Evolutionary conservation across 2,888 invertebrate species (phyloP).

Genomic region (Tipula confusa): DNA sequence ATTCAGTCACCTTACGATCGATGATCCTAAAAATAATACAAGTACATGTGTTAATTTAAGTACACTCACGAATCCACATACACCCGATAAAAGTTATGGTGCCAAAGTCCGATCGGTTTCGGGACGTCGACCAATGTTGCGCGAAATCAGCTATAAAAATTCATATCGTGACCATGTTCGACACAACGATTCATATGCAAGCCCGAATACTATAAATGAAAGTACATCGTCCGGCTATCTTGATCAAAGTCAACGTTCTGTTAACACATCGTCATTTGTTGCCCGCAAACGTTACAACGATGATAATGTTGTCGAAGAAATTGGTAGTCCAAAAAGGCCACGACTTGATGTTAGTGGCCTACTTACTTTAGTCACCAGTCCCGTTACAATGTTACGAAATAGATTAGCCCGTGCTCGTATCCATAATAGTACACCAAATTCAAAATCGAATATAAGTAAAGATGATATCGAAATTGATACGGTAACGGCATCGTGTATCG

Average conservation of each 20-base stretch:
- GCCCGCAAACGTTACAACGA: slow-evolving; percentile 42
- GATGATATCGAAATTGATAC: slow-evolving; percentile 33
- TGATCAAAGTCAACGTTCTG: slow-evolving; percentile 41
- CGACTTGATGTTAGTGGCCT: slow-evolving; percentile 43
- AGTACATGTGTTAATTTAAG: slow-evolving; percentile 31
- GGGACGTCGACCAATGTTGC: slow-evolving; percentile 44
- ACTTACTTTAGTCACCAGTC: slow-evolving; percentile 44
- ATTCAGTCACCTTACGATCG: background rate
- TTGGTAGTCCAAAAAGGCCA: slow-evolving; percentile 44
- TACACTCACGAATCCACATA: background rate
- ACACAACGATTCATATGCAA: background rate
- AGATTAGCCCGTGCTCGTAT: slow-evolving; percentile 44
- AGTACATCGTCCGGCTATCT: slow-evolving; percentile 44
- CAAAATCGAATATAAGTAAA: background rate
- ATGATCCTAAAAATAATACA: background rate
- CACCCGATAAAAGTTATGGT: slow-evolving; percentile 3
- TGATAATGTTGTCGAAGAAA: slow-evolving; percentile 36
- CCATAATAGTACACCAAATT: slow-evolving; percentile 41
- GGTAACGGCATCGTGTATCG: slow-evolving; percentile 21
- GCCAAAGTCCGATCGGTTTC: slow-evolving; percentile 40
- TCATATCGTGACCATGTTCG: slow-evolving; percentile 43
- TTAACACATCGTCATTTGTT: slow-evolving; percentile 42
- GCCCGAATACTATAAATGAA: slow-evolving; percentile 41
- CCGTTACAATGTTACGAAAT: slow-evolving; percentile 44
- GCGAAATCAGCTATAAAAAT: slow-evolving; percentile 41